Percentiles rank a stretch among this genome's conserved stretches.
Evolutionary conservation across 1,140 invertebrate genomes (phyloP).

Genomic region (Physella acuta): DNA sequence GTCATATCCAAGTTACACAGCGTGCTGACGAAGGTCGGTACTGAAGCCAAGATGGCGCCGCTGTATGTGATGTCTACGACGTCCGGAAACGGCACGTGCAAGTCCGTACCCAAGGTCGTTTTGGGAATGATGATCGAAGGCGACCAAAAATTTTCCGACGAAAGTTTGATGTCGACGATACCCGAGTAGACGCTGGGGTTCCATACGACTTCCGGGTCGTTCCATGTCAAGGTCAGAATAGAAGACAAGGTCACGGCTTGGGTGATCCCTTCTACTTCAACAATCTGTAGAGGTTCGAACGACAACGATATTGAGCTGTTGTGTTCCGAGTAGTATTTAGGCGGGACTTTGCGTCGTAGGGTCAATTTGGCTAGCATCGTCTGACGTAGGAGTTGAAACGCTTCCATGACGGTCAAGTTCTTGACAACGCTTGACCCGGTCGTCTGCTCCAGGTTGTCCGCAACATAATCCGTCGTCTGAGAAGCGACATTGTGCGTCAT

Average conservation of each 20-base stretch:
- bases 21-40: background rate
- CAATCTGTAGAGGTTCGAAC: background rate
- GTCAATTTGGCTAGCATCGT: background rate
- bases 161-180: background rate
- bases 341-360: background rate
- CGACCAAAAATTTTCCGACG: background rate
- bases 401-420: background rate
- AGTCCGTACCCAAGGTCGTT: background rate
- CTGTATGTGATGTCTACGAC: background rate
- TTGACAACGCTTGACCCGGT: background rate
- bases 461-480: background rate
- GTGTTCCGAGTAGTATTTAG: constrained; percentile 1
- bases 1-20: constrained; percentile 7
- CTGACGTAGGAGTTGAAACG: background rate
- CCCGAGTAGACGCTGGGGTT: background rate
- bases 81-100: background rate
- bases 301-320: background rate
- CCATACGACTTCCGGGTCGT: background rate
- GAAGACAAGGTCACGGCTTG: background rate
- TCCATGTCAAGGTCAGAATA: constrained; percentile 5
- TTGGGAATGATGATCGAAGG: constrained; percentile 2
- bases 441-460: background rate
- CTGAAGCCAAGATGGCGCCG: background rate
- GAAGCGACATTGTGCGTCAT: too few relatives aligned
- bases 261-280: background rate